phyloP scores from a whole-genome alignment of 2,888 invertebrate genomes.

The Philereme transversata region DNA sequence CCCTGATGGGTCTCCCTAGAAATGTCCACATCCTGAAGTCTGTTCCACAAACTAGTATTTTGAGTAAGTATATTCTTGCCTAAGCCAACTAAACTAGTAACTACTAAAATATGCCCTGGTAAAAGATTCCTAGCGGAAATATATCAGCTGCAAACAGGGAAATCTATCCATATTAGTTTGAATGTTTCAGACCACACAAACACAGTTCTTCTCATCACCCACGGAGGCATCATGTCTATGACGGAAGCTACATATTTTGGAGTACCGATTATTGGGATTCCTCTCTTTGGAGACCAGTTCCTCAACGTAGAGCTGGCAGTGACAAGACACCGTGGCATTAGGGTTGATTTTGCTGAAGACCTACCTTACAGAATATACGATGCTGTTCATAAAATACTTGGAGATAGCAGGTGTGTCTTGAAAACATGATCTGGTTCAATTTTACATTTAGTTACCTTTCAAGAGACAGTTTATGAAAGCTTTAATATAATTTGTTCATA shows the following conservation, averaged over 20 bases:
- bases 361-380: slow-evolving; percentile 48
- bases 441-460: too few species aligned
- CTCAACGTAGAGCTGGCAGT: slow-evolving; percentile 46
- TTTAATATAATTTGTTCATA: too few species aligned
- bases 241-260: slow-evolving; percentile 57
- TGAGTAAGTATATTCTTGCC: slow-evolving; percentile 49
- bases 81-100: not conserved
- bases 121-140: too few species aligned
- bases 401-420: slow-evolving; percentile 48
- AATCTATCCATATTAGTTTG: not conserved
- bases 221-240: slow-evolving; percentile 51
- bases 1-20: slow-evolving; percentile 52
- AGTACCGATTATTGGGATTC: slow-evolving; percentile 57
- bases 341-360: slow-evolving; percentile 46
- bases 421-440: too few species aligned
- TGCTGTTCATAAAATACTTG: slow-evolving; percentile 50
- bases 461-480: too few species aligned
- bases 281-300: slow-evolving; percentile 55
- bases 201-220: slow-evolving; percentile 50
- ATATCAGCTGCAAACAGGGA: too few species aligned
- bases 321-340: slow-evolving; percentile 45
- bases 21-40: slow-evolving; percentile 66
- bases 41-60: slow-evolving; percentile 59
- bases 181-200: slow-evolving; percentile 55
- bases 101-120: not conserved